These are phyloP conservation scores for Physocephala rufipes DNA, from an alignment of 2,888 invertebrate genomes.

Conservation along the genomic window DNA sequence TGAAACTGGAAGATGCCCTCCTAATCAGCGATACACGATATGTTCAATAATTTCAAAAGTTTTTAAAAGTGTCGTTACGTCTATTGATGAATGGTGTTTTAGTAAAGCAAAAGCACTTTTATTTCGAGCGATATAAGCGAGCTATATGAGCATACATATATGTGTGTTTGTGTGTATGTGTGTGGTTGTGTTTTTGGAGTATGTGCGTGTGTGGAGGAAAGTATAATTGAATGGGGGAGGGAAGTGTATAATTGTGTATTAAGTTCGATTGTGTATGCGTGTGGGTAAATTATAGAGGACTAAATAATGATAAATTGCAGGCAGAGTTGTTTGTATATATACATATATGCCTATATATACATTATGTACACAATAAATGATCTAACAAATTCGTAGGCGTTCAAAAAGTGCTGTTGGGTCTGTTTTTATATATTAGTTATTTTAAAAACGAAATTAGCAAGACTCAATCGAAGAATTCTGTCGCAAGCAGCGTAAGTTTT, in stretches of 20 bases:
- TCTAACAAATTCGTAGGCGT: no score
- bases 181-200: constrained; percentile 11
- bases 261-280: background rate
- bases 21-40: constrained; percentile 66
- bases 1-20: constrained; percentile 84
- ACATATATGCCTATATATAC: no score
- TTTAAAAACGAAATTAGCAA: background rate
- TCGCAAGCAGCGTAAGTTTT: background rate
- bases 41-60: constrained; percentile 49
- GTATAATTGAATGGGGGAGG: no score
- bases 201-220: constrained; percentile 10
- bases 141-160: background rate
- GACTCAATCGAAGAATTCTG: background rate
- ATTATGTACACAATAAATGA: no score
- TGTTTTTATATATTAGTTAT: no score
- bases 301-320: background rate
- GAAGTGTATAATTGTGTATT: no score
- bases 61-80: constrained; percentile 34
- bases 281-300: background rate
- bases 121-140: background rate
- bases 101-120: constrained; percentile 25
- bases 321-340: background rate
- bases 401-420: no score
- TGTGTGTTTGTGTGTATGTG: background rate
- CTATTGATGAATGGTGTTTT: constrained; percentile 25